Conservation (phyloP, 2,797 vertebrate genomes). For the Trachops cirrhosus region DNA sequence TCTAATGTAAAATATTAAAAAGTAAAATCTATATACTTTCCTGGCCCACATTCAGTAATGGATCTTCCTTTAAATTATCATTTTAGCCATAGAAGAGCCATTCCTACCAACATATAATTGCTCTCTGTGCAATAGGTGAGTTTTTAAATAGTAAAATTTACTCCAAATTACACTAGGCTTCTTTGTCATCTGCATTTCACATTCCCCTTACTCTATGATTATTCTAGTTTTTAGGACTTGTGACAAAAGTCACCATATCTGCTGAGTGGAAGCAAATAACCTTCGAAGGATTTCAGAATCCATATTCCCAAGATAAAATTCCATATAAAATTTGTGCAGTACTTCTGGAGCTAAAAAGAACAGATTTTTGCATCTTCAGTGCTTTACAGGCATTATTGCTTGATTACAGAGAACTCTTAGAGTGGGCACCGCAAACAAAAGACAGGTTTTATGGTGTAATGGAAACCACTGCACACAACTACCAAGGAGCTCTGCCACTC, state of each 20-base stretch:
- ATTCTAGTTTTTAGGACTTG: constrained; percentile 39
- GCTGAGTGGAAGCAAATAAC: constrained; percentile 58
- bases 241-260: constrained; percentile 36
- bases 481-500: constrained; percentile 67
- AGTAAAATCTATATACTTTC: constrained; percentile 70
- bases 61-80: constrained; percentile 65
- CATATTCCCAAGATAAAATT: constrained; percentile 24
- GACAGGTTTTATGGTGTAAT: constrained; percentile 44
- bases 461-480: constrained; percentile 66
- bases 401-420: constrained; percentile 33
- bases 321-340: not conserved
- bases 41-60: constrained; percentile 68
- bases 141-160: constrained; percentile 52
- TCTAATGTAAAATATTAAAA: constrained; percentile 73
- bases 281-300: constrained; percentile 43
- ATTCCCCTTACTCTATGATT: not conserved
- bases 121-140: constrained; percentile 47
- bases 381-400: constrained; percentile 44
- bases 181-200: not conserved
- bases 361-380: constrained; percentile 11
- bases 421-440: constrained; percentile 68
- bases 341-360: constrained; percentile 39
- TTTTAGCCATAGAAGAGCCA: constrained; percentile 57
- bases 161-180: constrained; percentile 18
- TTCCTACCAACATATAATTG: constrained; percentile 43